Base-by-base conservation (phyloP, 1,140 invertebrate genomes). In the Brachystomella parvula region DNA sequence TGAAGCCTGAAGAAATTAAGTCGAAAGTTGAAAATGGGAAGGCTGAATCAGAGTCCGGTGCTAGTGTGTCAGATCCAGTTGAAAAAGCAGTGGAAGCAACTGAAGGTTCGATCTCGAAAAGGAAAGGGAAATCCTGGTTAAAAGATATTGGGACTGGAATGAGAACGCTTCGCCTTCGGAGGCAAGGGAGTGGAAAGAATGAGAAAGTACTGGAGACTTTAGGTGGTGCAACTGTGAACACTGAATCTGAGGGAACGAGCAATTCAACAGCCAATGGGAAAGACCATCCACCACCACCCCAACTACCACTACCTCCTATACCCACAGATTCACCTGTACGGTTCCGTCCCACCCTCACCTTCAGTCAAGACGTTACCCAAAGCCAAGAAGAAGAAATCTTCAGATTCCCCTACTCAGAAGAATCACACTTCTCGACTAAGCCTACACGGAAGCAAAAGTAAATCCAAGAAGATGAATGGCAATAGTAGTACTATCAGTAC, bases 81-180 rank as follows among this genome's bases (percentile, higher is more conserved):
- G 71, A 72, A 61, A 31, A 47, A 19, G 65, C 29, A 1, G 68
- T 66, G 33, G 68, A 72, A 61, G 67, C 65, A 30, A 72, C 66
- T 35, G 70, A 72, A 30, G 70, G 70, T 32, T 65, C 69, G 15
- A 26, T 26, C 12, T 21, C n/a, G 19, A 65, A 64, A 33, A 65
- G 68, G 53, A 61, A 66, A 32, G 62, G 57, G 21, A 64, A 56
- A 17, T 73, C 71, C 28, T 73, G 71, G 71, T 63, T 73, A 32
- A 73, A 73, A 47, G 70, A 67, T 15, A 69, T 73, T 19, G 62
- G 62, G 12, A 44, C 3, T 29, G 71, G 71, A 47, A 73, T 73
- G 63, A 19, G 71, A 30, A 73, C 71, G 3, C 68, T 73, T 30
- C 47, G 68, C 12, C 33, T 68, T 2, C 47, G 66, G 19, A 64